Conservation (phyloP, 2,888 invertebrate genomes). For the Octonoba sinensis region DNA sequence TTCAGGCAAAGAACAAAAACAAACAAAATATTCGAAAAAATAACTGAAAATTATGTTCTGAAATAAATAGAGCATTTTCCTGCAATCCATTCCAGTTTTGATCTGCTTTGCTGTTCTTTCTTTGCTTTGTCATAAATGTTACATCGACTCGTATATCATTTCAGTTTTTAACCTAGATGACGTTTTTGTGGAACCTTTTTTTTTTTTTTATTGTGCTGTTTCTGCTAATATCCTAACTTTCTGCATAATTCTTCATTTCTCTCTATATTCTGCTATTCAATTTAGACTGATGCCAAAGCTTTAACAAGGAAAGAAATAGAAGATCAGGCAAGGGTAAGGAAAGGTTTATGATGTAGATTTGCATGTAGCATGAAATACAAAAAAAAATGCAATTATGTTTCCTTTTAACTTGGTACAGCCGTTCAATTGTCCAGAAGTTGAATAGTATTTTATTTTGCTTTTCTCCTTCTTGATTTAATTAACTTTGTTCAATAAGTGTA, state of each 20-base stretch:
- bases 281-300: slow-evolving; percentile 70
- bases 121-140: no score
- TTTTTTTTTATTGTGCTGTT: no score
- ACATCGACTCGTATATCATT: no score
- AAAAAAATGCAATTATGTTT: not conserved
- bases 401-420: not conserved
- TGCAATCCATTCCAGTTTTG: no score
- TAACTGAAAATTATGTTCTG: no score
- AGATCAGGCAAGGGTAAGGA: slow-evolving; percentile 72
- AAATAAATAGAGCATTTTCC: no score
- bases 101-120: no score
- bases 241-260: slow-evolving; percentile 17
- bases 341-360: not conserved
- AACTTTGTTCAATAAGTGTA: not conserved
- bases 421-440: not conserved
- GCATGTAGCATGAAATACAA: slow-evolving; percentile 1
- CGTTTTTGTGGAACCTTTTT: no score
- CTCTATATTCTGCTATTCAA: slow-evolving; percentile 29
- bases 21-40: no score
- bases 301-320: slow-evolving; percentile 71
- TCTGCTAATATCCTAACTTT: no score
- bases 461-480: not conserved
- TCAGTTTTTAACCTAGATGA: no score
- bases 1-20: no score
- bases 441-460: not conserved